A percentile compares a stretch with the other conserved stretches of the same genome.
phyloP scores from a whole-genome alignment of 2,888 invertebrate species.

The Quadroppia sp. region DNA sequence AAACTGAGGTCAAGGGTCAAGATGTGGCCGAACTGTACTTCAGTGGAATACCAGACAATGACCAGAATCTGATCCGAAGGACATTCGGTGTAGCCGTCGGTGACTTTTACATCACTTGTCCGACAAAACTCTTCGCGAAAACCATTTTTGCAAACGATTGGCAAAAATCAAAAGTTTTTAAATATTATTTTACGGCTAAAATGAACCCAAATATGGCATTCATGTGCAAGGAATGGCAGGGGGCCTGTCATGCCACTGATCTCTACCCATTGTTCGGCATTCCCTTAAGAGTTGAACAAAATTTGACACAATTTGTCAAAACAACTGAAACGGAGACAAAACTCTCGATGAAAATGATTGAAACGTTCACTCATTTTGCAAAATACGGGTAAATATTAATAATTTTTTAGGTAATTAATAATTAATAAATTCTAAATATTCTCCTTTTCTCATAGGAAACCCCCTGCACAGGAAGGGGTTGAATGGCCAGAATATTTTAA shows the following conservation, averaged over 20 bases:
- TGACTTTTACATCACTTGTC: not conserved
- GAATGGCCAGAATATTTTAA: no score
- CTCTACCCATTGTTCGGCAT: constrained; percentile 8
- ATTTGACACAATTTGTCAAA: no score
- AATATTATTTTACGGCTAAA: not conserved
- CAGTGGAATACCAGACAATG: not conserved
- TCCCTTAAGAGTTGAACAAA: not conserved
- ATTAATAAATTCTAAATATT: no score
- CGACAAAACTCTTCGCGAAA: constrained; percentile 1
- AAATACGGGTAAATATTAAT: no score
- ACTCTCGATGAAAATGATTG: constrained; percentile 16
- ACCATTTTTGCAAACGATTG: not conserved
- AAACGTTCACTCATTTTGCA: constrained; percentile 29
- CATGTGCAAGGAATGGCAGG: not conserved
- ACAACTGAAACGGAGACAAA: constrained; percentile 5
- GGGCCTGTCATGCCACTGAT: constrained; percentile 18
- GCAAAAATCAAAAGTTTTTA: not conserved
- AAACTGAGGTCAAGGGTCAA: not conserved
- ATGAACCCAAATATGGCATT: no score
- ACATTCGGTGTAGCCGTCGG: not conserved
- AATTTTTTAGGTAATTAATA: no score
- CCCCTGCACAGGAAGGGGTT: no score
- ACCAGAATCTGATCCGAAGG: not conserved
- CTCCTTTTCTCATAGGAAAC: no score
- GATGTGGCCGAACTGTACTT: not conserved